phyloP scores from a whole-genome alignment of 2,888 invertebrate genomes.

The Tachina grossa region DNA sequence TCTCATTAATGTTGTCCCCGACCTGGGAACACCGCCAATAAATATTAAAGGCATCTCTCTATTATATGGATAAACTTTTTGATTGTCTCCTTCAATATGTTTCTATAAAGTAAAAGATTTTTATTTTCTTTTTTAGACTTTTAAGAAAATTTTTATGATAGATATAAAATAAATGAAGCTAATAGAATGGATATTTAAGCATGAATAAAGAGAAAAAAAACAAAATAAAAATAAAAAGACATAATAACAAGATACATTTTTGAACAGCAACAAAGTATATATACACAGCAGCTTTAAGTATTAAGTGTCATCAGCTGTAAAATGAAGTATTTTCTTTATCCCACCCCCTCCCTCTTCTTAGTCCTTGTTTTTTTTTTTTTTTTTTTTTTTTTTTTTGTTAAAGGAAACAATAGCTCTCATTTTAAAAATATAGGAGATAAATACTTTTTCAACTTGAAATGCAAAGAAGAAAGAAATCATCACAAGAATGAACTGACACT shows the following conservation, averaged over 20 bases:
- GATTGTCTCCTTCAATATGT: constrained; percentile 86
- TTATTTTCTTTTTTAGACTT: not conserved
- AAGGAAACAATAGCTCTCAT: constrained; percentile 26
- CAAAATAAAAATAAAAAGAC: constrained; percentile 3
- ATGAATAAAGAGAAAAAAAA: constrained; percentile 14
- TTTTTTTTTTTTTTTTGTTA: not conserved
- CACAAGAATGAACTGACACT: constrained; percentile 41
- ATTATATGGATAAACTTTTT: constrained; percentile 89
- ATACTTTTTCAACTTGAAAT: constrained; percentile 47
- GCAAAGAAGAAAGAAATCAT: constrained; percentile 15
- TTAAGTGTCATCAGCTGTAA: constrained; percentile 50
- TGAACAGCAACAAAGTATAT: constrained; percentile 34
- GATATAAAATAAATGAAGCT: constrained; percentile 48
- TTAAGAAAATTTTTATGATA: constrained; percentile 25
- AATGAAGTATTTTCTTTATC: constrained; percentile 44
- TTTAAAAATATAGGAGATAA: constrained; percentile 39
- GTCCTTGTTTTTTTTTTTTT: too few species aligned
- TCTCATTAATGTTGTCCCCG: constrained; percentile 98
- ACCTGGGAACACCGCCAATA: constrained; percentile 98
- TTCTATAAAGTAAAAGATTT: constrained; percentile 83
- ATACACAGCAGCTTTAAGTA: constrained; percentile 12
- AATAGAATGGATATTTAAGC: constrained; percentile 42
- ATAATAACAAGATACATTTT: constrained; percentile 33
- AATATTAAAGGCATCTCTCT: constrained; percentile 96
- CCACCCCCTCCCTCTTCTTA: too few species aligned